Evolutionary conservation across 1,140 invertebrate genomes (phyloP).

Genomic region (Globodera ellingtonae): DNA sequence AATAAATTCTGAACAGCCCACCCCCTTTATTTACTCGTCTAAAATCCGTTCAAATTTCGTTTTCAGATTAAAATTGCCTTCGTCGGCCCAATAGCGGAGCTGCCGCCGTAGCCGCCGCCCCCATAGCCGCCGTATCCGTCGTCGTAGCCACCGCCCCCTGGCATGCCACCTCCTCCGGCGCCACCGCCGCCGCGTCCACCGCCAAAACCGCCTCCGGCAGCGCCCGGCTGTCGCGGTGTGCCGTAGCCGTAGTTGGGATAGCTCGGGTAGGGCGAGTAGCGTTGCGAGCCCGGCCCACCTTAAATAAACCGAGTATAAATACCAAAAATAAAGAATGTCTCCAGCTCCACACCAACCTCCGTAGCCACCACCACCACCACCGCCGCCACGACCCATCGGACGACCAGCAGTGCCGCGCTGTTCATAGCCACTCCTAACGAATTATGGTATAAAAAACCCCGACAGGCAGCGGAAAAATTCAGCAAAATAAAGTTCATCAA

Average conservation of each 20-base stretch:
- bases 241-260: slow-evolving; percentile 17
- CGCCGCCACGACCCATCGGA: slow-evolving; percentile 18
- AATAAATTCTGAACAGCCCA: not conserved
- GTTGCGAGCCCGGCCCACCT: slow-evolving; percentile 13
- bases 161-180: not conserved
- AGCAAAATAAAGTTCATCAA: not conserved
- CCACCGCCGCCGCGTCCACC: slow-evolving; percentile 12
- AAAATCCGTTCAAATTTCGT: not conserved
- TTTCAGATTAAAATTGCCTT: slow-evolving; percentile 4
- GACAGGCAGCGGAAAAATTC: not conserved
- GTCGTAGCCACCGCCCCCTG: slow-evolving; percentile 17
- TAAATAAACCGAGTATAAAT: not conserved
- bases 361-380: not conserved
- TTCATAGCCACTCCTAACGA: slow-evolving; percentile 20
- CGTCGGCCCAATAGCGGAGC: slow-evolving; percentile 22
- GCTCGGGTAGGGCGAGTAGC: slow-evolving; percentile 25
- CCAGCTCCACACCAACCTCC: not conserved
- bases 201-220: slow-evolving; percentile 14
- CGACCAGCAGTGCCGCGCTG: slow-evolving; percentile 18
- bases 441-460: too few relatives aligned
- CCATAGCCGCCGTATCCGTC: slow-evolving; percentile 24
- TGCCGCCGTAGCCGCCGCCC: not conserved
- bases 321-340: not conserved
- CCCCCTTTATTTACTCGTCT: too few relatives aligned
- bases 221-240: slow-evolving; percentile 3